These are phyloP conservation scores for Pedionomus torquatus DNA, from an alignment of 2,113 vertebrate genomes.

Conservation along the genomic window DNA sequence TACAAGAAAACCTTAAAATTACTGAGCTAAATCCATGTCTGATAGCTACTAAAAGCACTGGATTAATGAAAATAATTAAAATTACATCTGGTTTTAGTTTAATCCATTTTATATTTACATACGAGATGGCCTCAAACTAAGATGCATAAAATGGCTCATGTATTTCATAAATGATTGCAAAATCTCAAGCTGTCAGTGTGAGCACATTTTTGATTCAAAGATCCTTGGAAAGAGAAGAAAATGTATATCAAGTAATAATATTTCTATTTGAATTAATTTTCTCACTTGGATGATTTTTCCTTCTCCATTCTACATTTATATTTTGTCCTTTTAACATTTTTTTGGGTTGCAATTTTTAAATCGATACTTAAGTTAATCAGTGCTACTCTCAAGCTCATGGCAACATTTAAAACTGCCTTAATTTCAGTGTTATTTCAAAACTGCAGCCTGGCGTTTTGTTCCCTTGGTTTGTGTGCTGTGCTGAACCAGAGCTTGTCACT, in stretches of 20 bases:
- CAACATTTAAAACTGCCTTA: background rate
- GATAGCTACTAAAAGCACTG: background rate
- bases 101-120: slow-evolving; percentile 18
- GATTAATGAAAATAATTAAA: background rate
- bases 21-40: background rate
- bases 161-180: background rate
- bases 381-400: background rate
- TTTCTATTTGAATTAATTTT: background rate
- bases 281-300: background rate
- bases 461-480: background rate
- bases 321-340: background rate
- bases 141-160: background rate
- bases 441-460: background rate
- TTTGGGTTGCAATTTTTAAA: background rate
- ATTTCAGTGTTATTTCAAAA: background rate
- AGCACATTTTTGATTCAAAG: background rate
- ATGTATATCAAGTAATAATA: background rate
- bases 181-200: background rate
- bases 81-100: slow-evolving; percentile 31
- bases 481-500: slow-evolving; percentile 26
- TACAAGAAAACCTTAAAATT: background rate
- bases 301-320: background rate
- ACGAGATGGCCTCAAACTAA: background rate
- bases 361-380: background rate
- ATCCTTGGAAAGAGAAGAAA: background rate